These are phyloP conservation scores for Pangasius larnaudii DNA, from an alignment of 2,797 vertebrate genomes.

Conservation along the genomic window DNA sequence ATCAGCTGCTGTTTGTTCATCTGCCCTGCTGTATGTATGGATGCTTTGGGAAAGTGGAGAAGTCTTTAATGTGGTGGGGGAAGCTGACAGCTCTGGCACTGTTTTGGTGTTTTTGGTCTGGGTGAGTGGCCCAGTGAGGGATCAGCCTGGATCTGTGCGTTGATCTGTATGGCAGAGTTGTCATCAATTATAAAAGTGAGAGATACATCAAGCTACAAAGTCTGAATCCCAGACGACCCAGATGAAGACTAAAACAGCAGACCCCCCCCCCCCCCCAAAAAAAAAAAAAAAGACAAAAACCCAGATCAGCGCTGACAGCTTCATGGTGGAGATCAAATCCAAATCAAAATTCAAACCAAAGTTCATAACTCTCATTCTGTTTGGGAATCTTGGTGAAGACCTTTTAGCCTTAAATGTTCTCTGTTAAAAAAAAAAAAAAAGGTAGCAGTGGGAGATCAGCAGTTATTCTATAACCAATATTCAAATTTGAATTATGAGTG, in stretches of 20 bases:
- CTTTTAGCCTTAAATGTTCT: neutral
- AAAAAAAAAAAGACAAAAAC: neutral
- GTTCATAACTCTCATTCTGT: neutral
- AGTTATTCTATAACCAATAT: neutral
- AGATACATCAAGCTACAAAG: neutral
- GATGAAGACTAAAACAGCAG: neutral
- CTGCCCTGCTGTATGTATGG: slow-evolving; percentile 43
- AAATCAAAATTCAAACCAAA: neutral
- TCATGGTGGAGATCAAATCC: neutral
- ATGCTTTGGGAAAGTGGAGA: slow-evolving; percentile 12
- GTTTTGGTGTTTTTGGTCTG: slow-evolving; percentile 7
- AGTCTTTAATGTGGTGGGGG: slow-evolving; percentile 34
- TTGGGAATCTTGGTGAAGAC: neutral
- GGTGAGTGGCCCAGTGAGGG: neutral
- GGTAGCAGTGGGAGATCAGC: neutral
- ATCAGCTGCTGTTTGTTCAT: slow-evolving; percentile 49
- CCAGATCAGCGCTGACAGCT: neutral
- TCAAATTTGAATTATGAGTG: neutral
- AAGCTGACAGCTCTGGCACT: slow-evolving; percentile 13
- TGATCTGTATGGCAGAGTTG: neutral
- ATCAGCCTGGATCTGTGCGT: neutral
- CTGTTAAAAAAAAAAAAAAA: neutral
- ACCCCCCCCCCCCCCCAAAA: neutral
- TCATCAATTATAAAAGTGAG: slow-evolving; percentile 6
- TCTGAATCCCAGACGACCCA: neutral